Evolutionary conservation across 2,113 vertebrate genomes (phyloP).

Genomic region (Passer montanus): DNA sequence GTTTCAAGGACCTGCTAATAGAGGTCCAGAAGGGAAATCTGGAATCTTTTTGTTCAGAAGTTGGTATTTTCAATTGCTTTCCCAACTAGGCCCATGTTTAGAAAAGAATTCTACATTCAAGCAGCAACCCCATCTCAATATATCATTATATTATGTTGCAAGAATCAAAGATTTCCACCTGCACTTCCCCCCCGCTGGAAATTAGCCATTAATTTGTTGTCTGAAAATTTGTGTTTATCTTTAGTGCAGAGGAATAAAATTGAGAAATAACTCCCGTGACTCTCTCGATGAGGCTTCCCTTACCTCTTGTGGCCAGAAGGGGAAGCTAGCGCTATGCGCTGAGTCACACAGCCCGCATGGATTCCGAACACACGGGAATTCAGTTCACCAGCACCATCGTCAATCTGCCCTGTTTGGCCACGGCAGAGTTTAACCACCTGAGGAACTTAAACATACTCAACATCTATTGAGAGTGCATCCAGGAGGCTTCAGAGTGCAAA

Average conservation of each 20-base stretch:
- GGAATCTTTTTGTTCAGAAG: not conserved
- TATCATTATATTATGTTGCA: not conserved
- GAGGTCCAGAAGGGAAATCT: not conserved
- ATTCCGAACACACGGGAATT: not conserved
- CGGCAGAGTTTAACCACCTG: not conserved
- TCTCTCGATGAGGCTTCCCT: not conserved
- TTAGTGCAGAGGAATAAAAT: not conserved
- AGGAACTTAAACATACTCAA: not conserved
- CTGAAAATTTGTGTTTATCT: not conserved
- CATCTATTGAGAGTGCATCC: not conserved
- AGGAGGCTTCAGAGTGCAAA: not conserved
- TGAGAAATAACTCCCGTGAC: not conserved
- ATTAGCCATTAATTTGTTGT: not conserved
- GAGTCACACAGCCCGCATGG: not conserved
- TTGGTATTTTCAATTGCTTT: not conserved
- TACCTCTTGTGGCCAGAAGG: conserved; percentile 43
- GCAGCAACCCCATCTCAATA: not conserved
- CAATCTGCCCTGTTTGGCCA: not conserved
- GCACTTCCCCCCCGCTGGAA: not conserved
- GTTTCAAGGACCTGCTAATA: not conserved
- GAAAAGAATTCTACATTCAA: not conserved
- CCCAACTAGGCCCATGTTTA: not conserved
- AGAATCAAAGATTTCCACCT: not conserved
- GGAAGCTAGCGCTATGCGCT: not conserved
- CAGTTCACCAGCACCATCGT: not conserved